These are phyloP conservation scores for Stenodema calcarata DNA, from an alignment of 2,888 invertebrate genomes.

Conservation along the genomic window DNA sequence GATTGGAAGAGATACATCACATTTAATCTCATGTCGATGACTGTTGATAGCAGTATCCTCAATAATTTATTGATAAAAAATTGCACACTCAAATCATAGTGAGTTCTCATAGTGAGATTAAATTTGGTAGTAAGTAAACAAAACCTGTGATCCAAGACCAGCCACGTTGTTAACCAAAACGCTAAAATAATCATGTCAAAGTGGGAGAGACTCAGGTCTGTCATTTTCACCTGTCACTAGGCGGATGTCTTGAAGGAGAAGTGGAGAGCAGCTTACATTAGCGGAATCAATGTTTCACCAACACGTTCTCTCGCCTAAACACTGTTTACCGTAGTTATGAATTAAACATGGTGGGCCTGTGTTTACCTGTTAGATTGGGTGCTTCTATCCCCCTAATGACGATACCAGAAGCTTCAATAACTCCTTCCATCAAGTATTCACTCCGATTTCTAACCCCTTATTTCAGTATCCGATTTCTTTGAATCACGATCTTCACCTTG, in stretches of 20 bases:
- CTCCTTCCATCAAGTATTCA: constrained; percentile 21
- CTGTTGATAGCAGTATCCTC: no score
- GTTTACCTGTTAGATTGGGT: constrained; percentile 17
- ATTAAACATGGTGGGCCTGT: constrained; percentile 4
- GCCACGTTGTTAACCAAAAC: no score
- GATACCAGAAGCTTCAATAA: constrained; percentile 16
- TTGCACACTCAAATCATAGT: no score
- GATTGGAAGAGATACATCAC: no score
- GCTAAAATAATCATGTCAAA: background rate
- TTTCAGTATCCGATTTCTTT: background rate
- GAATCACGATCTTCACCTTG: background rate
- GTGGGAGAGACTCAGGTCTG: background rate
- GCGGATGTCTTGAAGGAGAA: background rate
- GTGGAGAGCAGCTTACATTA: background rate
- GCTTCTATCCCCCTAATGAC: background rate
- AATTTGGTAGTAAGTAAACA: no score
- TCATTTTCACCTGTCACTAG: background rate
- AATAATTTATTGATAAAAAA: no score
- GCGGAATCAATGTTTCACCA: constrained; percentile 24
- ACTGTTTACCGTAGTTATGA: constrained; percentile 12
- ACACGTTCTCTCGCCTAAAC: constrained; percentile 3
- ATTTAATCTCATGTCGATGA: no score
- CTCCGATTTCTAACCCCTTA: background rate
- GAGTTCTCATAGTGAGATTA: no score
- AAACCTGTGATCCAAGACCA: no score